Conservation (phyloP, 2,888 invertebrate genomes). For the Harpalus rufipes region DNA sequence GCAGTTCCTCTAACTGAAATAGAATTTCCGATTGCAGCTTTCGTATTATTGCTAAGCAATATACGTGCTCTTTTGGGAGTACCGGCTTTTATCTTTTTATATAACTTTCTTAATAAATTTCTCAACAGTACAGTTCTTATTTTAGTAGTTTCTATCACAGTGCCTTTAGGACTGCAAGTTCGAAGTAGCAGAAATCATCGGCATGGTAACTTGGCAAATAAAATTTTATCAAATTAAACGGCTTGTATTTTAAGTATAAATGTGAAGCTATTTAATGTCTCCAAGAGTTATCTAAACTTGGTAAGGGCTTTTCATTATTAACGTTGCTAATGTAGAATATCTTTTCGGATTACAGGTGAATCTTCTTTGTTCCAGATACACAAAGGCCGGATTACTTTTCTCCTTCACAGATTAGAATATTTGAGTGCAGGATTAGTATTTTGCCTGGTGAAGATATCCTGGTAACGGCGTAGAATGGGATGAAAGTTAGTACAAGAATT, state of each 20-base stretch:
- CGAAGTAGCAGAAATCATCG: not conserved
- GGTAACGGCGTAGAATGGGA: conserved; percentile 41
- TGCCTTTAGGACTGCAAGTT: not conserved
- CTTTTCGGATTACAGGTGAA: conserved; percentile 15
- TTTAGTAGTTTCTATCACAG: not conserved
- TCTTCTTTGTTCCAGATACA: conserved; percentile 52
- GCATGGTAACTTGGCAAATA: not conserved
- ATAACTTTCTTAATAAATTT: no score
- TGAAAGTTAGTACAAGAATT: conserved; percentile 53
- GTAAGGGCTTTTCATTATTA: conserved; percentile 32
- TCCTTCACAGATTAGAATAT: conserved; percentile 37
- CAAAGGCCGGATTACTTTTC: conserved; percentile 35
- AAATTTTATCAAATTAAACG: not conserved
- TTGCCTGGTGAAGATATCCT: conserved; percentile 16
- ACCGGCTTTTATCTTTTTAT: no score
- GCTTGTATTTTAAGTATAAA: not conserved
- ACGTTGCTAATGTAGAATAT: conserved; percentile 13
- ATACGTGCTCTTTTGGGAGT: no score
- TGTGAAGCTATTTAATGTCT: conserved; percentile 21
- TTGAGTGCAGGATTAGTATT: conserved; percentile 35
- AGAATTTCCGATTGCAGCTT: no score
- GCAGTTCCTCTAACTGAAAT: no score
- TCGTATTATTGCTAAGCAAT: no score
- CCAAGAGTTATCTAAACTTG: conserved; percentile 18
- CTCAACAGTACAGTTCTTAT: not conserved